Percentiles rank a stretch among this genome's conserved stretches.
Conservation (phyloP, 2,113 vertebrate species). For the Mesitornis unicolor region DNA sequence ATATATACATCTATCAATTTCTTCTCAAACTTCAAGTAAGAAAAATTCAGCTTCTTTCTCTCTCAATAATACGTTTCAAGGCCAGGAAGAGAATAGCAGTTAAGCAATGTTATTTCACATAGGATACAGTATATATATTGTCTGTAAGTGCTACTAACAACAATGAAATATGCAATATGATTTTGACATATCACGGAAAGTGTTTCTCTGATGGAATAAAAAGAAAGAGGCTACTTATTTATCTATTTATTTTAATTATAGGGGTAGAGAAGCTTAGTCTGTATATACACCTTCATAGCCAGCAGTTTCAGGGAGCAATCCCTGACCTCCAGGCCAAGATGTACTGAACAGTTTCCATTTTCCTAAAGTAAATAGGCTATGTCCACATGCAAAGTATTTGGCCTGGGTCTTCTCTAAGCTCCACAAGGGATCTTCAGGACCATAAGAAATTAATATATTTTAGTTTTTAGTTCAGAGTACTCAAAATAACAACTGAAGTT, state of each 20-base stretch:
- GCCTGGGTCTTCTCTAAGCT: not conserved
- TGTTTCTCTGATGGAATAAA: not conserved
- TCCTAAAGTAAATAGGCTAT: not conserved
- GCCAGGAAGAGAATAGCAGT: not conserved
- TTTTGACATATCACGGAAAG: not conserved
- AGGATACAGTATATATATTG: not conserved
- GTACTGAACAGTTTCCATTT: not conserved
- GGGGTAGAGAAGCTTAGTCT: not conserved
- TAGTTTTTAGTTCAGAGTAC: not conserved
- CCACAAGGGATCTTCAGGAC: not conserved
- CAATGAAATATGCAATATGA: not conserved
- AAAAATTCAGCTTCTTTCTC: not conserved
- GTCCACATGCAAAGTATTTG: not conserved
- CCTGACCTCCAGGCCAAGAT: not conserved
- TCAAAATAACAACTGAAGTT: not conserved
- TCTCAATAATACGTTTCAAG: not conserved
- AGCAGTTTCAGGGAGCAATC: not conserved
- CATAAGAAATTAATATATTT: not conserved
- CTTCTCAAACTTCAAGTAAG: not conserved
- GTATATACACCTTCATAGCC: not conserved
- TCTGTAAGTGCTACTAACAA: not conserved
- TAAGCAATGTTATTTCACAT: not conserved
- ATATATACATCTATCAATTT: not conserved
- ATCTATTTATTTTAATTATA: not conserved
- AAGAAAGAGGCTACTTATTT: not conserved